These are phyloP conservation scores for Benthosema pterotum DNA, from an alignment of 2,797 vertebrate species.

Conservation along the genomic window DNA sequence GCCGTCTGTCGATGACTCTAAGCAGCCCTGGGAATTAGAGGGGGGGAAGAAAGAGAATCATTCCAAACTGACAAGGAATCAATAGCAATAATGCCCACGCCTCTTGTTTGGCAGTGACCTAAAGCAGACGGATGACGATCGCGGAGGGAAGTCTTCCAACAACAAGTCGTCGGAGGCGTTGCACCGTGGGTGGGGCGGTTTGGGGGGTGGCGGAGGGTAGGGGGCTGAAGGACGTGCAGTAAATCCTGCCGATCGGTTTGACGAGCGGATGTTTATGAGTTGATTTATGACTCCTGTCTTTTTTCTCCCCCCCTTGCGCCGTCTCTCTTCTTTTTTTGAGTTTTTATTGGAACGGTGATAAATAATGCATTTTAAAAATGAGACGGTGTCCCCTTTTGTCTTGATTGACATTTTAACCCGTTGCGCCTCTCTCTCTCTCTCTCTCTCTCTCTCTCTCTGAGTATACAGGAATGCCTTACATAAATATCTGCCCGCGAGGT, in stretches of 20 bases:
- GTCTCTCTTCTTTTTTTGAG: conserved; percentile 28
- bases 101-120: conserved; percentile 58
- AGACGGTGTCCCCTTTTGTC: conserved; percentile 31
- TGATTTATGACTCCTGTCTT: conserved; percentile 33
- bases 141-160: conserved; percentile 15
- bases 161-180: conserved; percentile 1
- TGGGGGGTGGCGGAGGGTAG: neutral
- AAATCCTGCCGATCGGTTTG: conserved; percentile 42
- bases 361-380: conserved; percentile 53
- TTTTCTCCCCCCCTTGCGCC: neutral
- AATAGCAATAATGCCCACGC: conserved; percentile 65
- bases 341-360: conserved; percentile 46
- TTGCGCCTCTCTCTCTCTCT: conserved; percentile 9
- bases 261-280: conserved; percentile 42
- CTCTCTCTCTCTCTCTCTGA: neutral
- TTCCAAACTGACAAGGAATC: conserved; percentile 64
- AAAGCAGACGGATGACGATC: conserved; percentile 49
- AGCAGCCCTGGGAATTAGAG: conserved; percentile 32
- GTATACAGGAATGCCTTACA: conserved; percentile 14
- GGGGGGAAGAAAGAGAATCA: conserved; percentile 52
- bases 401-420: conserved; percentile 22
- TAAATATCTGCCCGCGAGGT: conserved; percentile 9
- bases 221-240: conserved; percentile 47
- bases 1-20: conserved; percentile 45
- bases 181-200: neutral